Base-by-base conservation (phyloP, 2,888 invertebrate species). In the Chrysolina haemoptera region DNA sequence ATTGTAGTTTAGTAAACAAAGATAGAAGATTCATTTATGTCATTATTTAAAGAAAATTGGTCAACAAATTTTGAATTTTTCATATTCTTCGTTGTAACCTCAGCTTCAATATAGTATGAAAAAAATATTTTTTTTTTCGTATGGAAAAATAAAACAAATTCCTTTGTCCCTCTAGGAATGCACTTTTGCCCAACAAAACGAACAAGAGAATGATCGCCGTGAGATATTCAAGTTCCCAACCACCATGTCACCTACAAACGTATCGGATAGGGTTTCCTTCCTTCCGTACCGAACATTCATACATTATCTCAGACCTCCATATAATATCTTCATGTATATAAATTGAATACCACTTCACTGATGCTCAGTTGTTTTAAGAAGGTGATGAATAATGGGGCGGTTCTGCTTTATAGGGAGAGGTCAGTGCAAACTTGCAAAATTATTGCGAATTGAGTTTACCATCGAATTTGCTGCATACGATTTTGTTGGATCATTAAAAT, bases 161-260 rank as follows among this genome's bases (percentile, higher is more conserved):
- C 35, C 8, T 35, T 35, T 8, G 35, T 8, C 35, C 35, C 35
- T 35, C 43, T 20, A 70, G 59, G 63, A 64, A 73, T 64, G 65
- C 68, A 64, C 22, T 62, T 62, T 18, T 35, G 20, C 46, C 40
- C 27, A 48, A 50, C 18, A 43, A 62, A 65, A 43, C 6, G 69
- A 62, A 27, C 40, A 53, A 63, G 69, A 71, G 76, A 68, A 78
- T 68, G 85, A 86, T 85, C 86, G 81, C 83, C 86, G 86, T 86
- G 86, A 86, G 86, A 86, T 86, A 84, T 84, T 81, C 75, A 82
- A 82, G 80, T 83, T 82, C 81, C 83, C 79, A 85, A 85, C 85
- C 85, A 85, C 85, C 85, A 84, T 85, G 84, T 85, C 85, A 83
- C 84, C 84, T 80, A 79, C 78, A 35, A 83, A 81, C 79, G 78